Conservation (phyloP, 2,888 invertebrate species). For the Apantesis nais region DNA sequence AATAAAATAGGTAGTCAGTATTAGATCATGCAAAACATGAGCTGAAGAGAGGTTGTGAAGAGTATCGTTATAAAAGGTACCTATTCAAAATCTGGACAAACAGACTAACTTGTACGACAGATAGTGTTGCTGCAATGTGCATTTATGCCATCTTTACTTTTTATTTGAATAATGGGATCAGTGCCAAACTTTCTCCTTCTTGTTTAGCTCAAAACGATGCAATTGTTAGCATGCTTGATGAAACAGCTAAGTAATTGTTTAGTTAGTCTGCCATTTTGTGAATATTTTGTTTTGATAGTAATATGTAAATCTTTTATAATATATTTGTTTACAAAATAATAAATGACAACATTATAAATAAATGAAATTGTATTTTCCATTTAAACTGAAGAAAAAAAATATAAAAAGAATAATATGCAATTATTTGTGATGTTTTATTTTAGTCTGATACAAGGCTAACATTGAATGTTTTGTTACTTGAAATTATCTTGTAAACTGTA, state of each 20-base stretch:
- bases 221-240: constrained; percentile 84
- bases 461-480: not conserved
- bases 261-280: constrained; percentile 86
- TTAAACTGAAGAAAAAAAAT: constrained; percentile 86
- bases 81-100: constrained; percentile 82
- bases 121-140: constrained; percentile 82
- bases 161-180: constrained; percentile 83
- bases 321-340: constrained; percentile 86
- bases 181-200: constrained; percentile 85
- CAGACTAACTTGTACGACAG: constrained; percentile 80
- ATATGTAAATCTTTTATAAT: constrained; percentile 87
- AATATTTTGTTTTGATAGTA: constrained; percentile 86
- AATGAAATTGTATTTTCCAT: constrained; percentile 86
- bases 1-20: constrained; percentile 69
- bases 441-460: constrained; percentile 16
- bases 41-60: constrained; percentile 83
- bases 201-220: constrained; percentile 85
- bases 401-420: constrained; percentile 86
- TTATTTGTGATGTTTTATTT: constrained; percentile 80
- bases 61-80: constrained; percentile 84
- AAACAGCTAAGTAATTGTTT: constrained; percentile 84
- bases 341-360: constrained; percentile 86
- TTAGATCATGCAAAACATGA: constrained; percentile 76
- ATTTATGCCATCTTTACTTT: constrained; percentile 81
- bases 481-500: not conserved